Percentiles rank a stretch among this genome's conserved stretches.
Conservation (phyloP, 2,113 vertebrate species). For the Illadopsis cleaveri region DNA sequence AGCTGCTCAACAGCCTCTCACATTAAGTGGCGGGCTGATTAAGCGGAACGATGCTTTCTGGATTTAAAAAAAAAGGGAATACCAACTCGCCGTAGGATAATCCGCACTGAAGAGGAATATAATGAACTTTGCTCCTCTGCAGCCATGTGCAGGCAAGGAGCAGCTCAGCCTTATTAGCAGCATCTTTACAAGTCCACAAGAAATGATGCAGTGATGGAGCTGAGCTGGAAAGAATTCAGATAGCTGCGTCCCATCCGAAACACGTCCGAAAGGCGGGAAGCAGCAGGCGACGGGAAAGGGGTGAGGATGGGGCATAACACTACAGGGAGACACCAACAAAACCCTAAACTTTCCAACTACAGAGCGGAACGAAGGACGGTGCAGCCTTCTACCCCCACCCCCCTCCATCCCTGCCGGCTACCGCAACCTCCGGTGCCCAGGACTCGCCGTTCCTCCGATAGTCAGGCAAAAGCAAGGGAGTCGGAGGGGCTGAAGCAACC, state of each 20-base stretch:
- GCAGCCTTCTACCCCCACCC: not conserved
- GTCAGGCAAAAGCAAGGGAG: not conserved
- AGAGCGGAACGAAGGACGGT: not conserved
- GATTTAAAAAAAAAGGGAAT: not conserved
- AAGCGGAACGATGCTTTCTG: not conserved
- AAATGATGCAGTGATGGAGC: conserved; percentile 85
- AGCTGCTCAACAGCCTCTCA: conserved; percentile 52
- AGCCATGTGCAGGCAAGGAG: conserved; percentile 51
- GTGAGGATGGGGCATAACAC: not conserved
- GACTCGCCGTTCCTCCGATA: not conserved
- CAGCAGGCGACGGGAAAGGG: not conserved
- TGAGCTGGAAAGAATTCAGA: conserved; percentile 77
- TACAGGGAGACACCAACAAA: not conserved
- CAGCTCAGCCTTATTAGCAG: conserved; percentile 75
- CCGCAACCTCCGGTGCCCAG: not conserved
- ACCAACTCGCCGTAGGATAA: not conserved
- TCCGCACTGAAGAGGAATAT: not conserved
- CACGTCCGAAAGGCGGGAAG: not conserved
- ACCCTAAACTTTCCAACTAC: conserved; percentile 53
- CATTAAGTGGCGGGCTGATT: conserved; percentile 35
- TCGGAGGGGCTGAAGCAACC: not conserved
- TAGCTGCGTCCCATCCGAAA: conserved; percentile 67
- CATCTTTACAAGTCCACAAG: conserved; percentile 73
- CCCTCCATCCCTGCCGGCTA: not conserved
- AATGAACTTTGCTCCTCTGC: conserved; percentile 79